phyloP scores from a whole-genome alignment of 2,888 invertebrate genomes.

The Callosobruchus maculatus region DNA sequence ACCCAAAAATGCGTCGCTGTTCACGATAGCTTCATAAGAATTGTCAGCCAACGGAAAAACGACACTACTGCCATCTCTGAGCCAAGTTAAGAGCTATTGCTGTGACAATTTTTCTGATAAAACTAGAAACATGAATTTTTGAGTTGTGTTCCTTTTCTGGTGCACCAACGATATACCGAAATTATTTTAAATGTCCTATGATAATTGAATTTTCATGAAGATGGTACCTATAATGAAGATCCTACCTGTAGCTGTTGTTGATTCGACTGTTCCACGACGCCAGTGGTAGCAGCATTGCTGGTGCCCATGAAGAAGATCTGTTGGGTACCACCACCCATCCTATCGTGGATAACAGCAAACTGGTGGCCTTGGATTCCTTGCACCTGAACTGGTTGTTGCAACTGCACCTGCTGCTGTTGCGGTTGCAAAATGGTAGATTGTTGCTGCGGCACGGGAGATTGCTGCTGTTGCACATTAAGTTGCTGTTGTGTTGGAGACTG shows the following conservation, averaged over 20 bases:
- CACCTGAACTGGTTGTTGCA: conserved; percentile 7
- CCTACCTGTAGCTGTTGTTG: neutral
- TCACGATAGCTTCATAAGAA: too few species aligned
- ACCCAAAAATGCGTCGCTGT: too few species aligned
- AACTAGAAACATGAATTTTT: too few species aligned
- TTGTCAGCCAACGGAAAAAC: too few species aligned
- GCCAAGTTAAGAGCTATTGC: too few species aligned
- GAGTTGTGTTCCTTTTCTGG: too few species aligned
- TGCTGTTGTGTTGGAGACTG: neutral
- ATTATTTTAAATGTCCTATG: too few species aligned
- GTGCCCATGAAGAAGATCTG: conserved; percentile 18
- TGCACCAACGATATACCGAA: too few species aligned
- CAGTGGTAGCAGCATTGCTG: conserved; percentile 5
- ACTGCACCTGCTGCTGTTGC: neutral
- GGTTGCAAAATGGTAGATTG: neutral
- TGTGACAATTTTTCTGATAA: too few species aligned
- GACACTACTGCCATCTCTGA: too few species aligned
- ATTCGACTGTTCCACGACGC: conserved; percentile 12
- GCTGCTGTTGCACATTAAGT: neutral
- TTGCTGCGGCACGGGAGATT: neutral
- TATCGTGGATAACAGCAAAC: conserved; percentile 17
- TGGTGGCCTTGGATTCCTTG: conserved; percentile 12
- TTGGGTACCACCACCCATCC: conserved; percentile 15
- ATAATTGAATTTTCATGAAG: too few species aligned
- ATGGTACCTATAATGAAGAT: too few species aligned